Evolutionary conservation across 2,113 vertebrate genomes (phyloP), one percentile per base, ranked within the genome.

Genomic region (Pterocles burchelli): DNA sequence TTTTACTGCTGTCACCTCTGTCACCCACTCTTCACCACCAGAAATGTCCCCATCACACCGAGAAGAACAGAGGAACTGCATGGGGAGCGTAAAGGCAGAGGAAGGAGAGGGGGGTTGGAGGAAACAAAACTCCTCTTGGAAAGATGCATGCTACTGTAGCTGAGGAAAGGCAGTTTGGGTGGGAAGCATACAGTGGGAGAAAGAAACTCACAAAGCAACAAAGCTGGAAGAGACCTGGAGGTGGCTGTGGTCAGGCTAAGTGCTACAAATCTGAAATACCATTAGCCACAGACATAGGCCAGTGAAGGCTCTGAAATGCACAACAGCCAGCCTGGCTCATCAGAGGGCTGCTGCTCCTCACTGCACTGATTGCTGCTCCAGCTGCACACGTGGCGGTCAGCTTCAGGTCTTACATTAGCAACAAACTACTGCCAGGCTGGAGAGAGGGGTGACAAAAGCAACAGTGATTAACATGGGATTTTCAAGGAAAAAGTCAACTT

Each of bases 241-340:
- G 70, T 38, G 34, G 36, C 36, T 82, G 29, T 6, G 20, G 57
- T 22, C 36, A 68, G 67, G 36, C 28, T 62, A 51, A 31, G 51
- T 5, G 4, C 38, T 61, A 11, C 6, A 5, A 17, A 41, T 58
- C 67, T 43, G 59, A 83, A 88, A 45, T 31, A 26, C 29, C 26
- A 48, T 17, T 26, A 61, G 49, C 52, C 46, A 61, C 36, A 0
- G 0, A 24, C 3, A 2, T 4, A 21, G 71, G 22, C 10, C 52
- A 73, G 75, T 1, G 25, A 62, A 51, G 46, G 21, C 12, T 72
- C 52, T 34, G 82, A 65, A 54, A n/a, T 49, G 46, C 74, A 61
- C 7, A 48, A 33, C 33, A 63, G 38, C 22, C 29, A 25, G 34
- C 12, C 17, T 29, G 66, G 52, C 49, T 67, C 67, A 13, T 10